Conservation (phyloP, 2,113 vertebrate genomes). For the Dunckerocampus dactyliophorus region DNA sequence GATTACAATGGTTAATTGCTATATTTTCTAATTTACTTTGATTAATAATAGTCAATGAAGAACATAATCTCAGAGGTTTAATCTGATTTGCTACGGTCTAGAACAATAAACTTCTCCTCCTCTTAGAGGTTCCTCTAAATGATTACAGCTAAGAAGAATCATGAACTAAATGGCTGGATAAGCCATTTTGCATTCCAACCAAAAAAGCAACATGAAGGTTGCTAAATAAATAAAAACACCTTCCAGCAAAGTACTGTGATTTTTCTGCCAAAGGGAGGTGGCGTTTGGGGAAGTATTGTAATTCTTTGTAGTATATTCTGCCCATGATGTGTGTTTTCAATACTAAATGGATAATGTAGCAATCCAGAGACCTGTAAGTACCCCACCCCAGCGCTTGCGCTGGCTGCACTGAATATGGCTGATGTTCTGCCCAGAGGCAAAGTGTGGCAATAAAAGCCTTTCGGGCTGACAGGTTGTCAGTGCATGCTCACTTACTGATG, state of each 20-base stretch:
- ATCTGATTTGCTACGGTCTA: too few relatives aligned
- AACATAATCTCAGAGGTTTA: too few relatives aligned
- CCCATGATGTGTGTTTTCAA: slow-evolving; percentile 53
- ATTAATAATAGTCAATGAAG: slow-evolving; percentile 35
- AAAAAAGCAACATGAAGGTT: slow-evolving; percentile 20
- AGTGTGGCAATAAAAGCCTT: slow-evolving; percentile 67
- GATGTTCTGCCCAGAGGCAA: slow-evolving; percentile 65
- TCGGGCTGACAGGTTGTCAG: slow-evolving; percentile 66
- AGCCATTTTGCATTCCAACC: background rate
- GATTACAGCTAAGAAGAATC: too few relatives aligned
- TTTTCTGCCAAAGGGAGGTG: slow-evolving; percentile 46
- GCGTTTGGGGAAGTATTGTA: slow-evolving; percentile 42
- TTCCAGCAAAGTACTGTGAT: slow-evolving; percentile 38
- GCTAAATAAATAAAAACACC: slow-evolving; percentile 20
- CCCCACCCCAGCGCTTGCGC: slow-evolving; percentile 25
- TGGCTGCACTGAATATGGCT: slow-evolving; percentile 53
- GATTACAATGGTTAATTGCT: slow-evolving; percentile 60
- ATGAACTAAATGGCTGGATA: too few relatives aligned
- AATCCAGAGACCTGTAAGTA: slow-evolving; percentile 46
- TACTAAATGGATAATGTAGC: slow-evolving; percentile 68
- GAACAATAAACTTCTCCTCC: too few relatives aligned
- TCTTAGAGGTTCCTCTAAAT: too few relatives aligned
- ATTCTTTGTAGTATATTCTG: slow-evolving; percentile 44
- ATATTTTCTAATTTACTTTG: slow-evolving; percentile 68
- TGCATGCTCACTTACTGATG: slow-evolving; percentile 54